Evolutionary conservation across 2,888 invertebrate species (phyloP).

Genomic region (Nephrocerus scutellatus): DNA sequence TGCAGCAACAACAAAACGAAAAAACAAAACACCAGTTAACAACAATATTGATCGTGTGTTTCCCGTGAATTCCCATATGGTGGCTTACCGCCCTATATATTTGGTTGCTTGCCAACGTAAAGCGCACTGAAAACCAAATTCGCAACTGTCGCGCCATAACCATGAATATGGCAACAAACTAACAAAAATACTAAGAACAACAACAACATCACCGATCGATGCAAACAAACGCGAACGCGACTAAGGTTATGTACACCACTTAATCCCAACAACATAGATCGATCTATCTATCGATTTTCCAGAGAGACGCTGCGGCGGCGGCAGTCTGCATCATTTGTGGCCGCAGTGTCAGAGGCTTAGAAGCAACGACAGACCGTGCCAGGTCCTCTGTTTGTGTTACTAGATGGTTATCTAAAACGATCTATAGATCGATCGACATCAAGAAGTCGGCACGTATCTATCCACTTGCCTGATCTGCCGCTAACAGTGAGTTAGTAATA

Average conservation of each 20-base stretch:
- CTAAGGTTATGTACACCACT: slow-evolving; percentile 26
- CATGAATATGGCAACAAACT: slow-evolving; percentile 22
- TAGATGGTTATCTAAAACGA: not conserved
- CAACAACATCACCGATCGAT: slow-evolving; percentile 5
- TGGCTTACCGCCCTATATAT: slow-evolving; percentile 9
- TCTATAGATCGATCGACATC: no score
- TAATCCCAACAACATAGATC: slow-evolving; percentile 19
- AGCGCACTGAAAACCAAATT: slow-evolving; percentile 8
- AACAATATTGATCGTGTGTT: no score
- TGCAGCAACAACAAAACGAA: not conserved
- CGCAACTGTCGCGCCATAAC: slow-evolving; percentile 21
- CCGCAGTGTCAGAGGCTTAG: slow-evolving; percentile 9
- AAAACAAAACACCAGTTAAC: not conserved
- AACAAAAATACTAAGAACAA: slow-evolving; percentile 18
- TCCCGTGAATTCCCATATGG: not conserved
- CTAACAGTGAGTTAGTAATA: no score
- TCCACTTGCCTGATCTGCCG: no score
- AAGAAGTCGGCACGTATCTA: no score
- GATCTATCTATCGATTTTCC: slow-evolving; percentile 8
- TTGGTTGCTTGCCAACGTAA: slow-evolving; percentile 3
- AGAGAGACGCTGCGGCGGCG: no score
- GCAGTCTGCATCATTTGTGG: slow-evolving; percentile 21
- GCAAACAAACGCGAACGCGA: slow-evolving; percentile 10
- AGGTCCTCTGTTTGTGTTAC: not conserved
- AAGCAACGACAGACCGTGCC: not conserved